These are phyloP conservation scores for Linnaemya vulpina DNA, from an alignment of 2,888 invertebrate species.

Conservation along the genomic window DNA sequence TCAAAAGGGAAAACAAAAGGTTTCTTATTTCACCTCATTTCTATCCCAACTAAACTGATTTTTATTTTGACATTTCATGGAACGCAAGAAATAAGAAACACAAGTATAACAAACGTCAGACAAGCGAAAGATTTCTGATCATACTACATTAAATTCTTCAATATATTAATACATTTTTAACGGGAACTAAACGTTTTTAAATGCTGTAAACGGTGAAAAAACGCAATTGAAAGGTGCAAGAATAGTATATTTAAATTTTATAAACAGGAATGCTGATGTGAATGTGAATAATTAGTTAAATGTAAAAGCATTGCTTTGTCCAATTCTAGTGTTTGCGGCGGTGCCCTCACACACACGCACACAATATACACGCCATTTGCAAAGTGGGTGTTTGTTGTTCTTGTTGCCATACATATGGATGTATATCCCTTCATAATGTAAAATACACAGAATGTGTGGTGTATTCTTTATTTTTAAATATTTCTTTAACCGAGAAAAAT, in stretches of 20 bases:
- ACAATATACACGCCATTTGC: constrained; percentile 69
- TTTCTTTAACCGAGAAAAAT: not conserved
- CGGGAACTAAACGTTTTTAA: constrained; percentile 30
- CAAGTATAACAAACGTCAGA: constrained; percentile 72
- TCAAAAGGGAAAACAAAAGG: constrained; percentile 56
- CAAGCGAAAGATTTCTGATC: constrained; percentile 70
- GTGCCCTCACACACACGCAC: constrained; percentile 47
- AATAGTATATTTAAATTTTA: constrained; percentile 8
- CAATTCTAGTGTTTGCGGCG: constrained; percentile 56
- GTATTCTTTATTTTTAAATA: constrained; percentile 48
- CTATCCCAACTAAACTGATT: constrained; percentile 59
- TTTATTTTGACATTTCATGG: constrained; percentile 65
- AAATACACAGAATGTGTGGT: constrained; percentile 43
- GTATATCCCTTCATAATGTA: constrained; percentile 52
- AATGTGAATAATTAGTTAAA: constrained; percentile 51
- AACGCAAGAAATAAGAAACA: constrained; percentile 65
- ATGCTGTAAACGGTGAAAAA: constrained; percentile 25
- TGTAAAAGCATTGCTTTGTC: constrained; percentile 47
- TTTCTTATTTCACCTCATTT: constrained; percentile 60
- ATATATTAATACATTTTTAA: constrained; percentile 38
- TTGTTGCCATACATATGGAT: constrained; percentile 11
- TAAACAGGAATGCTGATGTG: constrained; percentile 13
- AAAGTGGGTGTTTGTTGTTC: constrained; percentile 68
- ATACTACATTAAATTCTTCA: constrained; percentile 51
- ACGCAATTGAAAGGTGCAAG: constrained; percentile 17